phyloP scores from a whole-genome alignment of 2,113 vertebrate species.

The Dipodomys stephensi region DNA sequence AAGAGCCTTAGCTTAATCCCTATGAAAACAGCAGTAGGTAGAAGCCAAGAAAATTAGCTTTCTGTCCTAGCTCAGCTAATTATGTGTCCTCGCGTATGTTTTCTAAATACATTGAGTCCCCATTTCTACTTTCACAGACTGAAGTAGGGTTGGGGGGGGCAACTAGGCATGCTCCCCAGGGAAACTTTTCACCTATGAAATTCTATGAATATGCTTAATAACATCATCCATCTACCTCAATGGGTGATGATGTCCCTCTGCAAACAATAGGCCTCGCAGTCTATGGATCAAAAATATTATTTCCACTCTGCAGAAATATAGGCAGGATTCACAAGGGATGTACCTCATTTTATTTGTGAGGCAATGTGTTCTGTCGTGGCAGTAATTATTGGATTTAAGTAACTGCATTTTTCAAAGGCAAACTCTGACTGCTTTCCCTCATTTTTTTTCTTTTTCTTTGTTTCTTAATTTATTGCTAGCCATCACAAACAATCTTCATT shows the following conservation, averaged over 20 bases:
- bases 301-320: slow-evolving; percentile 38
- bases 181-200: slow-evolving; percentile 54
- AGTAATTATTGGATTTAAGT: slow-evolving; percentile 83
- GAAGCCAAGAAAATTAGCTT: not conserved
- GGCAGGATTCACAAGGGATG: slow-evolving; percentile 70
- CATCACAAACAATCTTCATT: slow-evolving; percentile 84
- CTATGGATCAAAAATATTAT: slow-evolving; percentile 59
- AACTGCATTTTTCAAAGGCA: slow-evolving; percentile 81
- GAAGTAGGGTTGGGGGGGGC: not conserved
- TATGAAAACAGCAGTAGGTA: not conserved
- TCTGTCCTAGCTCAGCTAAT: slow-evolving; percentile 25
- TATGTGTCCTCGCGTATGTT: slow-evolving; percentile 15
- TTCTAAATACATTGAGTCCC: not conserved
- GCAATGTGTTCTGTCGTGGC: slow-evolving; percentile 75
- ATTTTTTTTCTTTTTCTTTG: slow-evolving; percentile 39
- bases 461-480: slow-evolving; percentile 84
- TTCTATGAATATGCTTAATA: slow-evolving; percentile 57
- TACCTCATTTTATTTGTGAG: slow-evolving; percentile 65
- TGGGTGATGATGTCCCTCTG: slow-evolving; percentile 20
- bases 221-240: slow-evolving; percentile 40
- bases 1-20: slow-evolving; percentile 7
- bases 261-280: slow-evolving; percentile 63
- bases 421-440: slow-evolving; percentile 64
- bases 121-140: not conserved
- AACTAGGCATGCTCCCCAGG: not conserved